Percentiles rank a stretch among this genome's conserved stretches.
phyloP scores from a whole-genome alignment of 2,888 invertebrate genomes.

The Himalopsyche tibetana region DNA sequence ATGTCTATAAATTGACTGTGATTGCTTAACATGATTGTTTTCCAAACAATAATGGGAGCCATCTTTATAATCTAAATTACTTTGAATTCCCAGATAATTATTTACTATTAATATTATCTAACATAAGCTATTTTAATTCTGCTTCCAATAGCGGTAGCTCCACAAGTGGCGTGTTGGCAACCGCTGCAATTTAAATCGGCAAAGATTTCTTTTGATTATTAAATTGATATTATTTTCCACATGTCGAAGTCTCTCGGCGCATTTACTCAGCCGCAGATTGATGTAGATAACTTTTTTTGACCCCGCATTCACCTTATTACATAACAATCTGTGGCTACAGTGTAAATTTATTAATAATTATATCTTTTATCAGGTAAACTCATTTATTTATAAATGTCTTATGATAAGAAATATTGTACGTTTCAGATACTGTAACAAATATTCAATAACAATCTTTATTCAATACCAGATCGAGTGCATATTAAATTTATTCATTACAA shows the following conservation, averaged over 20 bases:
- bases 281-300: not conserved
- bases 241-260: not conserved
- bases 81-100: too few species aligned
- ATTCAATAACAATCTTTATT: not conserved
- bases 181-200: not conserved
- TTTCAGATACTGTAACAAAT: not conserved
- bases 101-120: too few species aligned
- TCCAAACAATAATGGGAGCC: too few species aligned
- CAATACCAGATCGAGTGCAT: not conserved
- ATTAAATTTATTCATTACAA: not conserved
- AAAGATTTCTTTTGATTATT: constrained; percentile 3
- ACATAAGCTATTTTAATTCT: too few species aligned
- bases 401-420: too few species aligned
- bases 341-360: not conserved
- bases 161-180: not conserved
- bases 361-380: too few species aligned
- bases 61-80: too few species aligned
- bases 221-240: not conserved
- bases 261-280: not conserved
- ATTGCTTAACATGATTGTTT: too few species aligned
- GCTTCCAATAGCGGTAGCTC: too few species aligned
- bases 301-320: constrained; percentile 13
- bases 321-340: not conserved
- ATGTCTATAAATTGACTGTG: too few species aligned
- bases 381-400: too few species aligned